Evolutionary conservation across 2,113 vertebrate genomes (phyloP), one percentile per base, ranked within the genome.

Genomic region (Xyliphius kryptos): DNA sequence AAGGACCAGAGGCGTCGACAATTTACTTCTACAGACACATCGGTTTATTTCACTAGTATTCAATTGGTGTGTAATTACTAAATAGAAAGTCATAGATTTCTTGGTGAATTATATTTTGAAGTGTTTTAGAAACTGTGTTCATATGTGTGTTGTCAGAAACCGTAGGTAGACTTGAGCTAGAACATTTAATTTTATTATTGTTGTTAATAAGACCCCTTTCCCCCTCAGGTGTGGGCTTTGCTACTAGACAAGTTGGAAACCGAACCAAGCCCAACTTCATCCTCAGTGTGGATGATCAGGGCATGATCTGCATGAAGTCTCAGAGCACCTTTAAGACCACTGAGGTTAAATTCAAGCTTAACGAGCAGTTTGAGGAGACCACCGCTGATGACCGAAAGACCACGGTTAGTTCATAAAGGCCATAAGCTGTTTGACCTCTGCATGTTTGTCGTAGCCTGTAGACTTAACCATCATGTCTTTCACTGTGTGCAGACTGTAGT

Each of bases 361-460:
- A 90, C 46, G 89, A 92, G 69, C 82, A 91, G 14, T 97, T 97
- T 68, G 91, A 96, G 0, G 95, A 98, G 86, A 91, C 77, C 16
- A 97, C 95, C 19, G 91, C 92, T 14, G 94, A 98, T 68, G 90
- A 93, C 62, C 86, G 94, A 71, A 95, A 93, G 82, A 89, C 92
- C 1, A 92, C 76, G 91, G 94, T 97, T 71, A 80, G 84, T n/a
- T n/a, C n/a, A n/a, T n/a, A n/a, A n/a, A n/a, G n/a, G n/a, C n/a
- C n/a, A n/a, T n/a, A n/a, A n/a, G n/a, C n/a, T n/a, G n/a, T n/a
- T n/a, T n/a, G n/a, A n/a, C n/a, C n/a, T n/a, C n/a, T 48, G 6
- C 22, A 58, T 38, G 26, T 52, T 5, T 46, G 49, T 47, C 1
- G 10, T 8, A 36, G 40, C 8, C 47, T 17, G 13, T 43, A 12